phyloP scores from a whole-genome alignment of 1,140 invertebrate genomes.

The Heliconius eleuchia region DNA sequence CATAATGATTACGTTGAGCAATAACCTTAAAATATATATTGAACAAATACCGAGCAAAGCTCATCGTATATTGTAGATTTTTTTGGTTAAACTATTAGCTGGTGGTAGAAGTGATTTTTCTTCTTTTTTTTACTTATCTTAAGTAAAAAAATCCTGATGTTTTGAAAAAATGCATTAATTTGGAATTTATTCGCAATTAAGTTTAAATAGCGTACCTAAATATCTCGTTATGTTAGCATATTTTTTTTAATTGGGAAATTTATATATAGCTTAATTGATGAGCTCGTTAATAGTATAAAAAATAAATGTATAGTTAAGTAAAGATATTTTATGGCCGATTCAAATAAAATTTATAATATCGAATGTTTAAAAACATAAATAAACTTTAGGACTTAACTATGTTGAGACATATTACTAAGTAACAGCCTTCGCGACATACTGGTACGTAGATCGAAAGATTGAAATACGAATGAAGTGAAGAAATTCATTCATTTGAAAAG shows the following conservation, averaged over 20 bases:
- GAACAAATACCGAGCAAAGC: constrained; percentile 63
- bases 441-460: background rate
- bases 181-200: background rate
- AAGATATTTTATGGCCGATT: background rate
- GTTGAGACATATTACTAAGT: constrained; percentile 31
- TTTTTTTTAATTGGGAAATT: background rate
- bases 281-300: background rate
- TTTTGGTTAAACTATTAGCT: background rate
- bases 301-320: background rate
- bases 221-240: background rate
- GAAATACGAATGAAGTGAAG: background rate
- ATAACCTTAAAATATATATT: constrained; percentile 53
- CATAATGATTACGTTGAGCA: constrained; percentile 54
- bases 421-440: constrained; percentile 30
- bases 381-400: constrained; percentile 18
- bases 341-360: background rate
- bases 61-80: background rate
- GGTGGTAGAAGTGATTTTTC: background rate
- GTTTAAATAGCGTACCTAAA: background rate
- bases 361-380: constrained; percentile 18
- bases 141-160: background rate
- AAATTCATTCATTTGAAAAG: background rate
- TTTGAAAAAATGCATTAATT: background rate
- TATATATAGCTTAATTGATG: background rate
- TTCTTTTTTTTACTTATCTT: background rate